A percentile compares a stretch with the other conserved stretches of the same genome.
Evolutionary conservation across 2,888 invertebrate species (phyloP).

Genomic region (Halictus ligatus): DNA sequence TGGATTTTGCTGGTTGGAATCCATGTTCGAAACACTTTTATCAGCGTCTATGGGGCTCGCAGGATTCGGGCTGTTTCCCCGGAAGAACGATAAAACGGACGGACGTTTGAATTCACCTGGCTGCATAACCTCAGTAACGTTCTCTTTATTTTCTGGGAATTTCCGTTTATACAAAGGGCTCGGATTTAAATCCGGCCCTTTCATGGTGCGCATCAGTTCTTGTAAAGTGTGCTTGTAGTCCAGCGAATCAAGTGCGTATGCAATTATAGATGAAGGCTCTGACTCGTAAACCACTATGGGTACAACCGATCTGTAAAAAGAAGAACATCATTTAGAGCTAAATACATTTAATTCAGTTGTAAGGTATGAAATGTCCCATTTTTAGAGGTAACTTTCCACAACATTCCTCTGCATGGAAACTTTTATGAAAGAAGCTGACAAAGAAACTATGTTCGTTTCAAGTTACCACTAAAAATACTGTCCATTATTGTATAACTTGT

Average conservation of each 20-base stretch:
- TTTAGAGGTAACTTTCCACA: background rate
- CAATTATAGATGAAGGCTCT: slow-evolving; percentile 94
- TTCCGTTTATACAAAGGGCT: slow-evolving; percentile 85
- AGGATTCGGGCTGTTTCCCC: slow-evolving; percentile 81
- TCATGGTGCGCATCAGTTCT: slow-evolving; percentile 81
- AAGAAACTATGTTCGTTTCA: background rate
- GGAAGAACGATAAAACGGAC: slow-evolving; percentile 81
- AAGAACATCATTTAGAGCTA: slow-evolving; percentile 35
- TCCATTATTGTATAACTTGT: background rate
- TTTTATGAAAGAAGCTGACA: background rate
- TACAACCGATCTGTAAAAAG: slow-evolving; percentile 81
- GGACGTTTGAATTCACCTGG: slow-evolving; percentile 80
- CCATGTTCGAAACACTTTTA: slow-evolving; percentile 68
- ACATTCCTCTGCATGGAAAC: background rate
- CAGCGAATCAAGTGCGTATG: slow-evolving; percentile 90
- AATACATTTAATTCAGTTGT: background rate
- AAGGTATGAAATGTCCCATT: background rate
- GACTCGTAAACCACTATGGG: slow-evolving; percentile 91
- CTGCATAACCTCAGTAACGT: slow-evolving; percentile 73
- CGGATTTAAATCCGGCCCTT: slow-evolving; percentile 82
- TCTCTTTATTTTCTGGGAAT: slow-evolving; percentile 83
- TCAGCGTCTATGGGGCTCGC: slow-evolving; percentile 79
- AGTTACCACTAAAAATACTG: background rate
- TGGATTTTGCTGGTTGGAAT: slow-evolving; percentile 46
- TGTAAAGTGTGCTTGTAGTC: slow-evolving; percentile 89